phyloP scores from a whole-genome alignment of 2,113 vertebrate genomes.

The Petroica traversi region DNA sequence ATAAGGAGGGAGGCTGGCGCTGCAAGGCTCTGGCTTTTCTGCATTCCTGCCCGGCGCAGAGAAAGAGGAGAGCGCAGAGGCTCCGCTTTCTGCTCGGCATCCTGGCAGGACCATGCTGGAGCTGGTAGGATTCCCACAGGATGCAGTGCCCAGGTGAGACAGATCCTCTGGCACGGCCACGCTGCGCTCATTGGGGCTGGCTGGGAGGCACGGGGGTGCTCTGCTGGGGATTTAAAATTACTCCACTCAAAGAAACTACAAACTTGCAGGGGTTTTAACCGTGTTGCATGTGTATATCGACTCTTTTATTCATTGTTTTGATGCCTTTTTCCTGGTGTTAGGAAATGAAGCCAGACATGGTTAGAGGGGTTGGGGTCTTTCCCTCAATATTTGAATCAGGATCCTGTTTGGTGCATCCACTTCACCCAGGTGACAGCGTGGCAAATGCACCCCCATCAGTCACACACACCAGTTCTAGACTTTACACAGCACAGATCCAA shows the following conservation, averaged over 20 bases:
- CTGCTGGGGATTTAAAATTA: neutral
- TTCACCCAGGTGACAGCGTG: no score
- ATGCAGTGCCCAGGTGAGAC: conserved; percentile 83
- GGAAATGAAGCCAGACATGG: no score
- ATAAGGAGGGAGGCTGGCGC: conserved; percentile 33
- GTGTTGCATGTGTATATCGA: neutral
- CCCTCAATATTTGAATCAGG: no score
- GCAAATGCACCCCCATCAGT: no score
- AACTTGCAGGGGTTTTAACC: neutral
- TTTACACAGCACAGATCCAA: no score
- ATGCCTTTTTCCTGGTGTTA: no score
- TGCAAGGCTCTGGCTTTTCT: conserved; percentile 71
- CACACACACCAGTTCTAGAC: no score
- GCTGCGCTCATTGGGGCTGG: neutral
- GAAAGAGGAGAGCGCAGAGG: neutral
- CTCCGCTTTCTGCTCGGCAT: conserved; percentile 27
- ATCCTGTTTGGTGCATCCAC: no score
- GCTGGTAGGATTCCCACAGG: neutral
- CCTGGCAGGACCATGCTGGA: conserved; percentile 68
- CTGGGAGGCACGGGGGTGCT: neutral
- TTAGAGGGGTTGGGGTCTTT: no score
- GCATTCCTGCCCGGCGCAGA: conserved; percentile 75
- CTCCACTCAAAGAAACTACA: neutral
- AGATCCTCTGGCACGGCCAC: neutral
- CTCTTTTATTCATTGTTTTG: neutral